Conservation (phyloP, 2,113 vertebrate genomes). For the Pedionomus torquatus region DNA sequence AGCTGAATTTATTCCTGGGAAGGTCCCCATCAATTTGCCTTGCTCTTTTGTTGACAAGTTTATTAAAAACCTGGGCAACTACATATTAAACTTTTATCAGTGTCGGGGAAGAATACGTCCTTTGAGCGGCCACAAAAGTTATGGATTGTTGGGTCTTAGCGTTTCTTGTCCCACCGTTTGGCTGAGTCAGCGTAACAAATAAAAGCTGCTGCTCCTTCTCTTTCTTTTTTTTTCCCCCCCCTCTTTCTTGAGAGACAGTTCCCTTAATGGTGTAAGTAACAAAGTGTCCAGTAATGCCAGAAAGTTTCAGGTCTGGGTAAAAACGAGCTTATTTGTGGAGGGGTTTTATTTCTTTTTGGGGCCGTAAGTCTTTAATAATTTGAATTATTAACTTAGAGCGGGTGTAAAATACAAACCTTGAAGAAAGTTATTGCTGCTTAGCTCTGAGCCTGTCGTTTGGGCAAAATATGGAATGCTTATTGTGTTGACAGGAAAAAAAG, state of each 20-base stretch:
- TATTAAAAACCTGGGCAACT: slow-evolving; percentile 81
- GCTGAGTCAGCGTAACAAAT: slow-evolving; percentile 63
- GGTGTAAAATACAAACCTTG: slow-evolving; percentile 13
- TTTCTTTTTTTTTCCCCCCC: background rate
- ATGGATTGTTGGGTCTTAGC: slow-evolving; percentile 42
- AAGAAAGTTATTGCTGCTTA: background rate
- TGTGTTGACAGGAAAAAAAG: background rate
- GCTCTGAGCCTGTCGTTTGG: background rate
- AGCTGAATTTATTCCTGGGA: slow-evolving; percentile 72
- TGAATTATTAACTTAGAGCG: slow-evolving; percentile 30
- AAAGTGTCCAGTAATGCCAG: background rate
- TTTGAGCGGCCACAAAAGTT: slow-evolving; percentile 65
- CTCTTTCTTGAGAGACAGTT: background rate
- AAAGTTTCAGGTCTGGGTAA: background rate
- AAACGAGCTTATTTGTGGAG: background rate
- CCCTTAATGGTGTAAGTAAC: background rate
- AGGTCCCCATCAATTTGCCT: slow-evolving; percentile 77
- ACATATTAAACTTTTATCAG: slow-evolving; percentile 77
- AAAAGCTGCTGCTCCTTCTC: slow-evolving; percentile 8
- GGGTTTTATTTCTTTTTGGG: background rate
- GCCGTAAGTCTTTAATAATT: background rate
- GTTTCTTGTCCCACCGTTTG: background rate
- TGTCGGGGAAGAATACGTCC: slow-evolving; percentile 61
- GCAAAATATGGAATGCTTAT: background rate
- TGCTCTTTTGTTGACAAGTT: slow-evolving; percentile 82